phyloP scores from a whole-genome alignment of 2,113 vertebrate genomes.

The Notiomystis cincta region DNA sequence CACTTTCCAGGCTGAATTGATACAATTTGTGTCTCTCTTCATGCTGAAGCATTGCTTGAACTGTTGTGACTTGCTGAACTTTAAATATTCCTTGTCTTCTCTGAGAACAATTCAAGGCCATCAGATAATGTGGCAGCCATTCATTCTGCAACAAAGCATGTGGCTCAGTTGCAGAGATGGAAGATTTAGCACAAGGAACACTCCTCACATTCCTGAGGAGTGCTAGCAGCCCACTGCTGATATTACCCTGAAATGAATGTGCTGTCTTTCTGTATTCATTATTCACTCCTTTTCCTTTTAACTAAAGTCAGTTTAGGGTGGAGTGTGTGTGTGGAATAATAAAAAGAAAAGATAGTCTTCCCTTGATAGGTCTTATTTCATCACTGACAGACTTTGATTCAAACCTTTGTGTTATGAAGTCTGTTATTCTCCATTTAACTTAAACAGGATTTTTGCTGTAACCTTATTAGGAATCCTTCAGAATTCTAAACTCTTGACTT shows the following conservation, averaged over 20 bases:
- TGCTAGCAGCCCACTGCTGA: neutral
- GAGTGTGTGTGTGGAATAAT: neutral
- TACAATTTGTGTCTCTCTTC: neutral
- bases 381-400: neutral
- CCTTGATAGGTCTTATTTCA: neutral
- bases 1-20: neutral
- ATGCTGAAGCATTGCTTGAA: conserved; percentile 40
- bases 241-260: conserved; percentile 36
- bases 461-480: neutral
- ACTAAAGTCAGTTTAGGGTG: conserved; percentile 15
- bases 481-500: neutral
- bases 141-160: conserved; percentile 50
- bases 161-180: conserved; percentile 31
- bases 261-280: conserved; percentile 29
- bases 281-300: conserved; percentile 34
- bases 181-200: conserved; percentile 25
- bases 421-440: neutral
- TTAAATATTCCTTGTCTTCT: conserved; percentile 64
- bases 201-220: conserved; percentile 43
- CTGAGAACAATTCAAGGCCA: conserved; percentile 68
- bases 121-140: conserved; percentile 67
- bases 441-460: neutral
- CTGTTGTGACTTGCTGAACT: conserved; percentile 21
- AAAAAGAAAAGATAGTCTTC: neutral
- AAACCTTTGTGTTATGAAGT: neutral